These are phyloP conservation scores for Phymastichus coffea DNA, from an alignment of 1,140 invertebrate genomes.

Conservation along the genomic window DNA sequence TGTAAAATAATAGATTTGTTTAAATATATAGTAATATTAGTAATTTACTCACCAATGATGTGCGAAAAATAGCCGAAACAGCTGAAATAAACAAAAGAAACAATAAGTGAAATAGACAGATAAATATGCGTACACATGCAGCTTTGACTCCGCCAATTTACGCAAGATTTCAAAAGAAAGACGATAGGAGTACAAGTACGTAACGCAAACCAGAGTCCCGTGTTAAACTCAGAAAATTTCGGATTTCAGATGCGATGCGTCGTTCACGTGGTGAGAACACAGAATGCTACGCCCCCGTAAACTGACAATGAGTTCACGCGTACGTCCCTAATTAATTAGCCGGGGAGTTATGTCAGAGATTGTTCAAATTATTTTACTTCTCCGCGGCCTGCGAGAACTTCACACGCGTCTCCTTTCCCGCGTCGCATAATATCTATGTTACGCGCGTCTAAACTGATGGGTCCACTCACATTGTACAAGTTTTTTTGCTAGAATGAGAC, in stretches of 20 bases:
- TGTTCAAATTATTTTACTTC: constrained; percentile 46
- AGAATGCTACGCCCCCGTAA: no score
- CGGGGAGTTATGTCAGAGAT: constrained; percentile 54
- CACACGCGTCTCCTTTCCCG: constrained; percentile 33
- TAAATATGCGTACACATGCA: constrained; percentile 8
- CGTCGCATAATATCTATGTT: constrained; percentile 20
- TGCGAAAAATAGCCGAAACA: constrained; percentile 46
- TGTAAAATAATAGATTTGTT: no score
- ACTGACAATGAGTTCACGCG: not conserved
- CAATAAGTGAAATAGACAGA: not conserved
- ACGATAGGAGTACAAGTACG: no score
- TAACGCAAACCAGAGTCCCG: not conserved
- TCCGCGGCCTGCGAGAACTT: constrained; percentile 34
- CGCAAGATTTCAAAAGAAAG: constrained; percentile 1
- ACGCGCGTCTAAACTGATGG: no score
- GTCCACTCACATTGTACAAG: no score
- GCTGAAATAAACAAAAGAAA: constrained; percentile 47
- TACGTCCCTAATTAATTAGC: constrained; percentile 49
- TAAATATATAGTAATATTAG: no score
- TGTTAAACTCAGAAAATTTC: constrained; percentile 2
- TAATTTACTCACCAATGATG: constrained; percentile 51
- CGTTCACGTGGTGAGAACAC: no score
- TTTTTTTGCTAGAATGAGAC: not conserved
- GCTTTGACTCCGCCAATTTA: not conserved
- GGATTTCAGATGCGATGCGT: no score